phyloP scores from a whole-genome alignment of 1,140 invertebrate species.

The Panagrolaimus sp. region DNA sequence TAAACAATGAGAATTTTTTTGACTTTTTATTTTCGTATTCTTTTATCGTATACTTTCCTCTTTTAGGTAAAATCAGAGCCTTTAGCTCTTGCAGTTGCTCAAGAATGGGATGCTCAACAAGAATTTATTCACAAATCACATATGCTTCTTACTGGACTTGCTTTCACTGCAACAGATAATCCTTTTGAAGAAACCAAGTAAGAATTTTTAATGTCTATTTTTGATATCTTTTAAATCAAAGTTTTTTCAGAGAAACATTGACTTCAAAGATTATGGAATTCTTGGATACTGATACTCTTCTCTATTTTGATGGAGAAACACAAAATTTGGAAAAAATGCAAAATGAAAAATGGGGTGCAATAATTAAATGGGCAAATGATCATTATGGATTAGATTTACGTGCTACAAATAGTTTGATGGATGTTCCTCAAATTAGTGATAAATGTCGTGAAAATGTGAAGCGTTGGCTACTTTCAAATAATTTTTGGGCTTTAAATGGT shows the following conservation, averaged over 20 bases:
- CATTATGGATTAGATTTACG: slow-evolving; percentile 47
- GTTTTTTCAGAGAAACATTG: slow-evolving; percentile 67
- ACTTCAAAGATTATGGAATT: slow-evolving; percentile 74
- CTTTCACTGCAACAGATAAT: slow-evolving; percentile 84
- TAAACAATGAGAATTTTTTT: no score
- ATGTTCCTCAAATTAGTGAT: slow-evolving; percentile 42
- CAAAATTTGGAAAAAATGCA: slow-evolving; percentile 73
- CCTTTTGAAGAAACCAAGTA: slow-evolving; percentile 71
- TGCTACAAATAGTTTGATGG: slow-evolving; percentile 63
- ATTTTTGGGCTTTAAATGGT: slow-evolving; percentile 65
- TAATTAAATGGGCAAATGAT: slow-evolving; percentile 80
- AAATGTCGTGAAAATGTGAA: slow-evolving; percentile 27
- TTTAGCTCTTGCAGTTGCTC: slow-evolving; percentile 80
- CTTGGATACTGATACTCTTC: slow-evolving; percentile 78
- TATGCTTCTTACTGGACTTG: slow-evolving; percentile 70
- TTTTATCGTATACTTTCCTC: background rate
- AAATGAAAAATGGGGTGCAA: slow-evolving; percentile 75
- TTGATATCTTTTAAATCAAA: slow-evolving; percentile 16
- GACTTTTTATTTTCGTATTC: no score
- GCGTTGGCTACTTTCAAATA: slow-evolving; percentile 24
- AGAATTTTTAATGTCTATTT: slow-evolving; percentile 18
- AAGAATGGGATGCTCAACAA: slow-evolving; percentile 84
- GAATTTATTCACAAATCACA: slow-evolving; percentile 72
- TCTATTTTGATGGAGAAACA: slow-evolving; percentile 71
- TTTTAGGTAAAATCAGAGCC: slow-evolving; percentile 67